phyloP scores from a whole-genome alignment of 2,888 invertebrate genomes.

The Luffia ferchaultella region DNA sequence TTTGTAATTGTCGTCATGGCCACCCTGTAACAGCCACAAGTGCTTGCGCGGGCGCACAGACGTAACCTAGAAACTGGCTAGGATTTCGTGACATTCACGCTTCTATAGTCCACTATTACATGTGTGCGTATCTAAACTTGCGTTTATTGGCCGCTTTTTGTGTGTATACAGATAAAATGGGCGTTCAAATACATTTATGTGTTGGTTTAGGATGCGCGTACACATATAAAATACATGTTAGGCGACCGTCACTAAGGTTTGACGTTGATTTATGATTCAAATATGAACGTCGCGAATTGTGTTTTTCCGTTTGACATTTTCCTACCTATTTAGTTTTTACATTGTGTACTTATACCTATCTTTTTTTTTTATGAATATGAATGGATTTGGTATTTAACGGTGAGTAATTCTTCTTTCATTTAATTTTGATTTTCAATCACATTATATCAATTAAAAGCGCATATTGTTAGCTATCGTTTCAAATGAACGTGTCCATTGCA shows the following conservation, averaged over 20 bases:
- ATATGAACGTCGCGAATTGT: too few relatives aligned
- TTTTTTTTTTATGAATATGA: too few relatives aligned
- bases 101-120: slow-evolving; percentile 19
- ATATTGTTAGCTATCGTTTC: too few relatives aligned
- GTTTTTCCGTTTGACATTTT: too few relatives aligned
- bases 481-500: too few relatives aligned
- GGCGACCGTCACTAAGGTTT: neutral
- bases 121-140: slow-evolving; percentile 22
- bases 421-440: too few relatives aligned
- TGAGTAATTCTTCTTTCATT: too few relatives aligned
- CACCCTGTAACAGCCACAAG: slow-evolving; percentile 1
- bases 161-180: slow-evolving; percentile 41
- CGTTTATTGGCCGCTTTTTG: slow-evolving; percentile 46
- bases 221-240: neutral
- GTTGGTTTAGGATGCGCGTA: neutral
- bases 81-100: slow-evolving; percentile 58
- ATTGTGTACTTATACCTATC: too few relatives aligned
- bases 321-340: too few relatives aligned
- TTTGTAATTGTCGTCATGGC: too few relatives aligned
- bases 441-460: too few relatives aligned
- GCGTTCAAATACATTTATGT: slow-evolving; percentile 25
- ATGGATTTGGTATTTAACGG: too few relatives aligned
- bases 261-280: neutral
- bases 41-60: slow-evolving; percentile 42
- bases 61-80: slow-evolving; percentile 59